These are phyloP conservation scores for Microctenopoma lineatum DNA, from an alignment of 2,797 vertebrate genomes.

Conservation along the genomic window DNA sequence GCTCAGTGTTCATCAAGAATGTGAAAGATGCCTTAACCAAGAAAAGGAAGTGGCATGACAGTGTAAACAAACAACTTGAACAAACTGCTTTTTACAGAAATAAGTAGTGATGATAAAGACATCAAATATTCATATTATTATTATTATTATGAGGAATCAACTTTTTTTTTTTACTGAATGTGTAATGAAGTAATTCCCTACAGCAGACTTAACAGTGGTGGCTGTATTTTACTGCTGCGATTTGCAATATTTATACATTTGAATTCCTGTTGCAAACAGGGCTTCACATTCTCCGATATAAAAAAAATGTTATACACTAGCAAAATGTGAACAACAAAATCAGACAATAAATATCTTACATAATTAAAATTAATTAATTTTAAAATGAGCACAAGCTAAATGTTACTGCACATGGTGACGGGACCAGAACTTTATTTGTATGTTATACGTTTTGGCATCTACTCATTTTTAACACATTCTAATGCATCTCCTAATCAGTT, in stretches of 20 bases:
- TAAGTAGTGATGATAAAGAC: conserved; percentile 42
- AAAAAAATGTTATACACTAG: conserved; percentile 4
- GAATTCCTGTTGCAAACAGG: conserved; percentile 17
- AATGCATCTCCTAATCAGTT: background rate
- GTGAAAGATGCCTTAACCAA: conserved; percentile 64
- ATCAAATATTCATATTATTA: conserved; percentile 38
- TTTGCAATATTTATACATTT: conserved; percentile 35
- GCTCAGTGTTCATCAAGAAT: conserved; percentile 77
- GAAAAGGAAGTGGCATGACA: conserved; percentile 51
- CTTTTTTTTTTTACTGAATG: conserved; percentile 28
- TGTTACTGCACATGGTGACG: background rate
- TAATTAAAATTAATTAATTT: background rate
- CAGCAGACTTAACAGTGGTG: conserved; percentile 29
- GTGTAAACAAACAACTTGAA: conserved; percentile 72
- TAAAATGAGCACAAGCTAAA: background rate
- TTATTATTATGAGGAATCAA: conserved; percentile 52
- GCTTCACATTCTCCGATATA: conserved; percentile 9
- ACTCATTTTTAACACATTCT: background rate
- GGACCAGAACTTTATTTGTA: background rate
- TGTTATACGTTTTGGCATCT: too few species aligned
- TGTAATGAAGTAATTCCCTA: conserved; percentile 40
- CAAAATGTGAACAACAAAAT: conserved; percentile 22
- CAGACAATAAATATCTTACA: conserved; percentile 4
- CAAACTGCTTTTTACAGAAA: conserved; percentile 66
- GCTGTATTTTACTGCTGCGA: conserved; percentile 16